Conservation (phyloP, 2,797 vertebrate species). For the Pipistrellus nathusii region DNA sequence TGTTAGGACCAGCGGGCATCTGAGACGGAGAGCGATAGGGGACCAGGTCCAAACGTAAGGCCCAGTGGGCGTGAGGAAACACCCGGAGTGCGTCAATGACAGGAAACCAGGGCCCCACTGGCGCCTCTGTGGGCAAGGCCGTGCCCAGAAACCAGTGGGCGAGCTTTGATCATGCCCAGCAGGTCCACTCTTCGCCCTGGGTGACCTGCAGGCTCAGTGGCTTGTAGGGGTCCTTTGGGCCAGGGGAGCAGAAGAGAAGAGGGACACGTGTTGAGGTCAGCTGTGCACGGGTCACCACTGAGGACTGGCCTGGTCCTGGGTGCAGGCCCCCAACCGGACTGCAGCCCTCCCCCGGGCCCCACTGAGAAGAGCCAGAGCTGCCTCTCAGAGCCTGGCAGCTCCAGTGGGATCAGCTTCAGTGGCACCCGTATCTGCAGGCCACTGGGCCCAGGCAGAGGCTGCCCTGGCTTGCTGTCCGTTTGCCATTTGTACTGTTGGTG, state of each 20-base stretch:
- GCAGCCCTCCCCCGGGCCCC: neutral
- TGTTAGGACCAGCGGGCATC: neutral
- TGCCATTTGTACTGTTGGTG: neutral
- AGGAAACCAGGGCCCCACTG: neutral
- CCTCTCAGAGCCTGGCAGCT: neutral
- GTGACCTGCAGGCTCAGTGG: fast-evolving
- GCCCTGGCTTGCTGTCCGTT: neutral
- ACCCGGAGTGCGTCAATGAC: neutral
- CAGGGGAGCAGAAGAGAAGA: neutral
- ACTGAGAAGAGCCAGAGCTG: neutral
- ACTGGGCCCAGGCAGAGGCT: neutral
- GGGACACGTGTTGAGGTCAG: neutral
- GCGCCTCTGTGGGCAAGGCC: neutral
- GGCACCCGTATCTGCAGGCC: neutral
- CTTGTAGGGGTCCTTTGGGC: neutral
- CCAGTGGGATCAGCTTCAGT: neutral
- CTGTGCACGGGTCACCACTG: neutral
- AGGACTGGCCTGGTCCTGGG: neutral
- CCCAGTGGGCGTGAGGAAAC: neutral
- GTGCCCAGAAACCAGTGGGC: neutral
- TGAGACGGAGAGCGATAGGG: neutral
- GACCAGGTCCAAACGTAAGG: neutral
- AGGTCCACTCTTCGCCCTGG: neutral
- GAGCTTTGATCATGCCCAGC: fast-evolving
- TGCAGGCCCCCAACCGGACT: neutral